Percentiles rank a stretch among this genome's conserved stretches.
These are phyloP conservation scores for Heliconius himera DNA, from an alignment of 1,140 invertebrate species.

Conservation along the genomic window DNA sequence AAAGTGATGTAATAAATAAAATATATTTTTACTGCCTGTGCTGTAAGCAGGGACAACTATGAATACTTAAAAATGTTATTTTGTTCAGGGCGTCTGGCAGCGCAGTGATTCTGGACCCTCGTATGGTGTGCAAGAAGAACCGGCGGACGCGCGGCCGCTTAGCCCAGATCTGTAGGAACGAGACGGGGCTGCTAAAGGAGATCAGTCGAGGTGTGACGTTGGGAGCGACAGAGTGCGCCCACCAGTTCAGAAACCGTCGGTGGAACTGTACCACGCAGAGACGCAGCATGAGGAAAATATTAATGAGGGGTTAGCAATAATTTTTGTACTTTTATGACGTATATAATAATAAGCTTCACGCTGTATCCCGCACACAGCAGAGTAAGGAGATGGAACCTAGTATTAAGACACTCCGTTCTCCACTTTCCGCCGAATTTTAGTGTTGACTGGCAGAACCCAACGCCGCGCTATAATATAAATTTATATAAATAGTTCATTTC, in stretches of 20 bases:
- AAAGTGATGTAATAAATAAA: no score
- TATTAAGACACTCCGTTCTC: no score
- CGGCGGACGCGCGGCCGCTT: conserved; percentile 88
- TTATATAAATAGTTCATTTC: no score
- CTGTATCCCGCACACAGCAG: no score
- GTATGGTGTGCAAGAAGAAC: conserved; percentile 90
- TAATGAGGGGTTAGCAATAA: conserved; percentile 86
- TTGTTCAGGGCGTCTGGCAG: conserved; percentile 87
- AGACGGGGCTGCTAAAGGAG: conserved; percentile 88
- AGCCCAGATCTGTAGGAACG: conserved; percentile 89
- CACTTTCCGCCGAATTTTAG: no score
- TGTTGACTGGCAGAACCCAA: no score
- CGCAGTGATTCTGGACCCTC: conserved; percentile 93
- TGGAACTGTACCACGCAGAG: conserved; percentile 93
- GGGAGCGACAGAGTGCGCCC: conserved; percentile 91
- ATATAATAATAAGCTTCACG: no score
- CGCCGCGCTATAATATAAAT: no score
- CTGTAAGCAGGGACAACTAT: no score
- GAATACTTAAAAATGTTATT: background rate
- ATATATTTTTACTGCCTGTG: no score
- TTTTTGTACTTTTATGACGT: background rate
- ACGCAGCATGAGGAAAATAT: conserved; percentile 90
- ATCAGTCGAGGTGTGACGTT: conserved; percentile 89
- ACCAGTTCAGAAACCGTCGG: conserved; percentile 90
- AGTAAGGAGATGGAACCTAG: no score